Percentiles rank a stretch among this genome's conserved stretches.
Conservation (phyloP, 2,797 vertebrate species). For the Mus spretus region DNA sequence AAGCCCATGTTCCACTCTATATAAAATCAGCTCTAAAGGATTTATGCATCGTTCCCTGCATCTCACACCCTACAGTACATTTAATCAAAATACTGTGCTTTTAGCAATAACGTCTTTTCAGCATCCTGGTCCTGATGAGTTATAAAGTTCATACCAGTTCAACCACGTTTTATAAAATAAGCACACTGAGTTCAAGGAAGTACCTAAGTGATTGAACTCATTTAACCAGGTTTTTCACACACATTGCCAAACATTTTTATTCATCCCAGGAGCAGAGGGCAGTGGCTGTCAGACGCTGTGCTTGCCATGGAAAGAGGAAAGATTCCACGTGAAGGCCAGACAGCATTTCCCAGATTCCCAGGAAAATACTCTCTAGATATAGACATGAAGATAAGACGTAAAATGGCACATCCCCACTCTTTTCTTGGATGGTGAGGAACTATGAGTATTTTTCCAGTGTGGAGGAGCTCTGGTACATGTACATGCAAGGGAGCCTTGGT, state of each 20-base stretch:
- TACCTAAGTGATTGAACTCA: conserved; percentile 1
- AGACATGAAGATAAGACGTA: neutral
- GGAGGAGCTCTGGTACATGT: neutral
- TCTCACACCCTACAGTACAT: neutral
- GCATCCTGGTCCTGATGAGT: neutral
- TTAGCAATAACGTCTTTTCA: conserved; percentile 49
- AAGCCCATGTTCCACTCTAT: neutral
- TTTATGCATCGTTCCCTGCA: neutral
- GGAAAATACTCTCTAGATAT: neutral
- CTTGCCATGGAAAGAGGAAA: neutral
- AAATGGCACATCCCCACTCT: neutral
- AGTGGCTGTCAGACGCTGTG: neutral
- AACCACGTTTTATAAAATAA: neutral
- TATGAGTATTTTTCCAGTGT: neutral
- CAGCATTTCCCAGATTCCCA: neutral
- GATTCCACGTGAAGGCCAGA: neutral
- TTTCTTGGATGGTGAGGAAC: neutral
- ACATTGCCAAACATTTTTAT: neutral
- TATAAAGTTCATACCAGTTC: conserved; percentile 36
- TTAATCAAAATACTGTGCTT: conserved; percentile 26
- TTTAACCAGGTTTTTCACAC: neutral
- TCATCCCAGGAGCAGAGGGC: conserved; percentile 35
- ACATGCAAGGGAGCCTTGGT: neutral
- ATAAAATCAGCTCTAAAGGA: neutral
- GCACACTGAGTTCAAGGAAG: conserved; percentile 31